Evolutionary conservation across 2,888 invertebrate genomes (phyloP).

Genomic region (Phaonia tiefii): DNA sequence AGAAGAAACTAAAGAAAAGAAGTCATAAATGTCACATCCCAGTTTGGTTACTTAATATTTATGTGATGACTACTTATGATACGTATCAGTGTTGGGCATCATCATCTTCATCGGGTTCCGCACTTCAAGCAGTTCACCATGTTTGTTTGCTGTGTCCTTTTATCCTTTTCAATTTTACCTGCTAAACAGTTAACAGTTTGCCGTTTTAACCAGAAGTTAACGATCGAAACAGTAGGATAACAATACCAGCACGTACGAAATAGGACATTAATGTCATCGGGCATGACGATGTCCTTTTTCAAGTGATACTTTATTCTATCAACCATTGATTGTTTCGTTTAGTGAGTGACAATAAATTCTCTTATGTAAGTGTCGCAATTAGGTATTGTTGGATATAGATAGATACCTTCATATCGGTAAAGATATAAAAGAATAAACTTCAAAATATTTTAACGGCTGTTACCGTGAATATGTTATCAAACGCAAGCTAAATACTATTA

Average conservation of each 20-base stretch:
- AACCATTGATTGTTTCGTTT: background rate
- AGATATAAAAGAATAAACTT: background rate
- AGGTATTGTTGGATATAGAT: constrained; percentile 44
- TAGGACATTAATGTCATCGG: constrained; percentile 48
- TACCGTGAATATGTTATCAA: background rate
- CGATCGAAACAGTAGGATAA: constrained; percentile 35
- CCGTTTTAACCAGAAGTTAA: constrained; percentile 48
- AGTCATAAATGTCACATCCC: constrained; percentile 76
- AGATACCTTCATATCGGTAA: constrained; percentile 9
- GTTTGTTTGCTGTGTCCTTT: background rate
- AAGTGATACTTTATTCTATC: constrained; percentile 47
- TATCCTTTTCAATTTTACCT: constrained; percentile 47
- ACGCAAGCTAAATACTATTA: constrained; percentile 37
- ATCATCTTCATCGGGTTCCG: constrained; percentile 1
- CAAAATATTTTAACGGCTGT: constrained; percentile 15
- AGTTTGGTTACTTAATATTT: constrained; percentile 71
- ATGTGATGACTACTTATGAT: constrained; percentile 77
- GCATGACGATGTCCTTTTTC: constrained; percentile 36
- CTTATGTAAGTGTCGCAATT: constrained; percentile 71
- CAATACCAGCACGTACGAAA: constrained; percentile 51
- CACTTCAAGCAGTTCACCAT: background rate
- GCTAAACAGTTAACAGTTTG: constrained; percentile 55
- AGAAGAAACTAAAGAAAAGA: constrained; percentile 47
- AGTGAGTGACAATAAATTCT: constrained; percentile 74
- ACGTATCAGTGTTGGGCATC: constrained; percentile 64